Evolutionary conservation across 2,113 vertebrate genomes (phyloP), one percentile per base, ranked within the genome.

Genomic region (Calyptommatus sinebrachiatus): DNA sequence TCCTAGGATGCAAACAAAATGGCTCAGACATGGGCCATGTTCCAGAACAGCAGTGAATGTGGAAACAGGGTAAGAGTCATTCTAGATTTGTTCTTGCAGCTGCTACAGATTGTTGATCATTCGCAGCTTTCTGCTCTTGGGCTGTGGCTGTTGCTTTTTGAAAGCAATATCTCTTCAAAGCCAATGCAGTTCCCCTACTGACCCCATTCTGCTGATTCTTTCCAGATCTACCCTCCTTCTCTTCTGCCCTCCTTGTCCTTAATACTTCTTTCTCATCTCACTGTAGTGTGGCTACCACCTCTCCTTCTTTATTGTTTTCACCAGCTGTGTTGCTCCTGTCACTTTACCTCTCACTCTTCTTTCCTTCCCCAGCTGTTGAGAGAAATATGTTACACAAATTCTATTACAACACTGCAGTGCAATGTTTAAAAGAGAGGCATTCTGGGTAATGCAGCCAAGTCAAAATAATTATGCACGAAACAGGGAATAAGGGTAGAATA

Each of bases 401-500:
- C 41, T 28, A 79, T 87, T 53, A 41, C 82, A 80, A 80, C 8
- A 41, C 82, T 82, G 79, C 8, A 35, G 78, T 7, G 2, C 28
- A 62, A 24, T 22, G 85, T 84, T 88, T 86, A 88, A 85, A 88
- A 26, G 89, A n/a, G 81, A 76, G 83, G 46, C 71, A 16, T 22
- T 86, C 82, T 73, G 78, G 71, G 80, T 84, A 83, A 78, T 71
- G 73, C 81, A 80, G 84, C 88, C 80, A 65, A 76, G 76, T 86
- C 78, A 83, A 77, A 67, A 66, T 65, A 21, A 65, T 85, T 84
- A 83, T 68, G 29, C 63, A 61, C 45, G n/a, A 68, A 68, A 73
- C 35, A 65, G 5, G 69, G 60, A 72, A 50, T 22, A 35, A 45
- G 26, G 29, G 24, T 35, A 67, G 78, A 4, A 45, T 84, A 82